phyloP scores from a whole-genome alignment of 1,140 invertebrate species.

The Lepidurus apus region DNA sequence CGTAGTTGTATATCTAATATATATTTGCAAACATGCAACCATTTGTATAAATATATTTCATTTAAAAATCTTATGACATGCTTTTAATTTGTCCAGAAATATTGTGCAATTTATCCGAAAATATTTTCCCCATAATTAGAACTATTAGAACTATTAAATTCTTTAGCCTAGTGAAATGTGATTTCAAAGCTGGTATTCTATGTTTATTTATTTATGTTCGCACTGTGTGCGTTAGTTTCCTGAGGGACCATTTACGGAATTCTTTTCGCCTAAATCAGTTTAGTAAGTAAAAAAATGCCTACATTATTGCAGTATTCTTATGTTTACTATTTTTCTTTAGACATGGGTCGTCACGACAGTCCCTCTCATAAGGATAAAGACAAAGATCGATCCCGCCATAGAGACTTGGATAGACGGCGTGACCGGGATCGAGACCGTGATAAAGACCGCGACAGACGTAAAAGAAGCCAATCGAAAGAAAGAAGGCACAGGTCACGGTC shows the following conservation, averaged over 20 bases:
- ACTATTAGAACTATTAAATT: too few relatives aligned
- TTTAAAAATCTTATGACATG: too few relatives aligned
- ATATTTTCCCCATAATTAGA: too few relatives aligned
- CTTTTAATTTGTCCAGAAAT: too few relatives aligned
- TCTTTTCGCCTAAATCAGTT: too few relatives aligned
- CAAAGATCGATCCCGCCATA: conserved; percentile 33
- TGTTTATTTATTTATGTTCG: not conserved
- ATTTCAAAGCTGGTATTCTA: not conserved
- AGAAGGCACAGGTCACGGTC: conserved; percentile 34
- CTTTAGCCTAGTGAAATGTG: not conserved
- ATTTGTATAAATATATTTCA: too few relatives aligned
- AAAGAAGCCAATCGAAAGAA: conserved; percentile 35
- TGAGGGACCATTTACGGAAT: not conserved
- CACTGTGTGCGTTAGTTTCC: not conserved
- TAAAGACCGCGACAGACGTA: conserved; percentile 36
- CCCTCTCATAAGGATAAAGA: conserved; percentile 25
- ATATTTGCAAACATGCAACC: too few relatives aligned
- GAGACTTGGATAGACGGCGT: conserved; percentile 29
- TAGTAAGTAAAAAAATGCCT: too few relatives aligned
- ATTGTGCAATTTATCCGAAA: too few relatives aligned
- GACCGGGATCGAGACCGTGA: conserved; percentile 30
- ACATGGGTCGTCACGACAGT: not conserved
- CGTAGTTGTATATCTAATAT: too few relatives aligned
- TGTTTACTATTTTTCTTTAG: not conserved
- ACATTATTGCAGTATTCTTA: not conserved